phyloP scores from a whole-genome alignment of 2,888 invertebrate species.

The Eulithis testata region DNA sequence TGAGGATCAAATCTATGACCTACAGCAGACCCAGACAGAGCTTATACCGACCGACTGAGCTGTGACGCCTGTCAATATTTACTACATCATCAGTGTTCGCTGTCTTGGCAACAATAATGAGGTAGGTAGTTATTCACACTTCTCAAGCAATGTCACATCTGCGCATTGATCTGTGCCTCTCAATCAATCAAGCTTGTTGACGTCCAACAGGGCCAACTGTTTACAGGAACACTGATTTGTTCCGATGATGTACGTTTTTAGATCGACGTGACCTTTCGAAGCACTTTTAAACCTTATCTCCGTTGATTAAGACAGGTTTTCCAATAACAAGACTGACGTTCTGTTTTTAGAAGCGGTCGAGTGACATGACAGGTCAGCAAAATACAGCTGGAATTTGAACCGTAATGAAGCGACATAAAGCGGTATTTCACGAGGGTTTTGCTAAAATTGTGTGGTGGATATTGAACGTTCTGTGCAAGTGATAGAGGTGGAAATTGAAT shows the following conservation, averaged over 20 bases:
- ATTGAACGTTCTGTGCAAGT: slow-evolving; percentile 1
- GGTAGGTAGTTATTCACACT: too few relatives aligned
- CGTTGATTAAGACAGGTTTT: slow-evolving; percentile 1
- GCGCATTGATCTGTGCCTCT: slow-evolving; percentile 35
- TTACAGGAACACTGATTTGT: slow-evolving; percentile 46
- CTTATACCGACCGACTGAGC: too few relatives aligned
- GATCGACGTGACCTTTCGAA: slow-evolving; percentile 5
- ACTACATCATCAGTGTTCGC: too few relatives aligned
- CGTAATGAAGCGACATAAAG: slow-evolving; percentile 5
- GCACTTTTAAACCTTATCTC: background rate
- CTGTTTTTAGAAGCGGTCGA: slow-evolving; percentile 17
- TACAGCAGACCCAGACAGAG: too few relatives aligned
- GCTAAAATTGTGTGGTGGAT: slow-evolving; percentile 1
- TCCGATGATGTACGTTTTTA: slow-evolving; percentile 42
- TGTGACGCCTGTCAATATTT: too few relatives aligned
- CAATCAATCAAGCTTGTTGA: slow-evolving; percentile 60
- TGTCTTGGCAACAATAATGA: background rate
- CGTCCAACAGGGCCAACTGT: slow-evolving; percentile 37
- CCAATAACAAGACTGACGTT: background rate
- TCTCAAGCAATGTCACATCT: slow-evolving; percentile 23
- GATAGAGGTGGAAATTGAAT: slow-evolving; percentile 21
- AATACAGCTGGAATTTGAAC: slow-evolving; percentile 13
- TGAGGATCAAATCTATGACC: too few relatives aligned
- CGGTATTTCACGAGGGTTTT: slow-evolving; percentile 4
- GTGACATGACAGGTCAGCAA: slow-evolving; percentile 7